phyloP scores from a whole-genome alignment of 2,797 vertebrate species.

The Mus minutoides region DNA sequence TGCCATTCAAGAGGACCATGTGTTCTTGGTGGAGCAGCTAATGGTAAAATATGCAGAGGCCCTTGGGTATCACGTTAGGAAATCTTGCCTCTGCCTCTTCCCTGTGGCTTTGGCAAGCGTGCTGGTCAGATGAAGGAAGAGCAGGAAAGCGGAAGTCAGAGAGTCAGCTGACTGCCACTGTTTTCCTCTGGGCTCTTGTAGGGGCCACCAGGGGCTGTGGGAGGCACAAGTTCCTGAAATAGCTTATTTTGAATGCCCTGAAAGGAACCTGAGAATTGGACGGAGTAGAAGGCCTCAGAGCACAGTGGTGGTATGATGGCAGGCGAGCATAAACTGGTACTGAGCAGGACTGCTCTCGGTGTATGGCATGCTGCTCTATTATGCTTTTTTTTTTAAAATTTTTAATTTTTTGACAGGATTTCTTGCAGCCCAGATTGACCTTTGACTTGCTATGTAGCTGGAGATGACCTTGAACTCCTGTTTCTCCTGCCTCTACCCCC shows the following conservation, averaged over 20 bases:
- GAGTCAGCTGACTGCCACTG: constrained; percentile 72
- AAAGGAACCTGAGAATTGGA: not conserved
- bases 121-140: constrained; percentile 59
- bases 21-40: not conserved
- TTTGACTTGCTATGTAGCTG: not conserved
- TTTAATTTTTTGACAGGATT: not conserved
- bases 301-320: not conserved
- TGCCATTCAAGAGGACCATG: constrained; percentile 11
- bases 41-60: not conserved
- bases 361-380: not conserved
- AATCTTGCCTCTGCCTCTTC: constrained; percentile 64
- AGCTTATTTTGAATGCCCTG: constrained; percentile 54
- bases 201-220: not conserved
- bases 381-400: not conserved
- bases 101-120: constrained; percentile 59
- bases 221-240: constrained; percentile 66
- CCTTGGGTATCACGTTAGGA: constrained; percentile 48
- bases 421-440: not conserved
- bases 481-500: too few relatives aligned
- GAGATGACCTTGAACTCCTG: not conserved
- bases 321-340: not conserved
- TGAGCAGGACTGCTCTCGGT: not conserved
- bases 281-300: not conserved
- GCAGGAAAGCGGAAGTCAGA: constrained; percentile 78
- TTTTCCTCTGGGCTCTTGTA: constrained; percentile 59